A percentile compares a stretch with the other conserved stretches of the same genome.
Conservation (phyloP, 2,113 vertebrate genomes). For the Notothenia coriiceps region DNA sequence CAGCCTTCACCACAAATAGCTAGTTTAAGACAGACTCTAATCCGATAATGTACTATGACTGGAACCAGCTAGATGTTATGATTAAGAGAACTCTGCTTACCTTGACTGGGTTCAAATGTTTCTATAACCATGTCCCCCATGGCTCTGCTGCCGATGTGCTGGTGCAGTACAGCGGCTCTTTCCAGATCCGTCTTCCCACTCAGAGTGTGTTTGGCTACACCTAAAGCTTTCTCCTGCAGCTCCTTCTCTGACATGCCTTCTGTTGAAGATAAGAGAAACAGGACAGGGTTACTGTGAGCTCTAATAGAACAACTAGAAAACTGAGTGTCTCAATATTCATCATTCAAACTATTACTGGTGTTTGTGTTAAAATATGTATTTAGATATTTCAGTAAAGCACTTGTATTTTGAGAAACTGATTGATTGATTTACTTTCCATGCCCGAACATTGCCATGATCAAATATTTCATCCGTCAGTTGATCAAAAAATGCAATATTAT, state of each 20-base stretch:
- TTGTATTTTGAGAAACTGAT: too few relatives aligned
- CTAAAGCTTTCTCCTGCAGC: constrained; percentile 86
- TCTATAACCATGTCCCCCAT: constrained; percentile 99
- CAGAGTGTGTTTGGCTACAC: constrained; percentile 83
- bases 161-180: constrained; percentile 89
- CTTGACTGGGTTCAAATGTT: constrained; percentile 88
- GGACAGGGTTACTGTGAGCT: neutral
- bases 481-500: neutral
- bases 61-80: too few relatives aligned
- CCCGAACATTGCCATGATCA: too few relatives aligned
- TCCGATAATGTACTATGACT: neutral
- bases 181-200: constrained; percentile 91
- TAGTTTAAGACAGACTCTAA: neutral
- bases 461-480: neutral
- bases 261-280: constrained; percentile 62
- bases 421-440: too few relatives aligned
- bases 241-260: constrained; percentile 91
- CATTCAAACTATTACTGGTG: too few relatives aligned
- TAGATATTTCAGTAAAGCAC: too few relatives aligned
- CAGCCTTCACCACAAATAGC: neutral
- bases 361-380: too few relatives aligned
- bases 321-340: neutral
- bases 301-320: too few relatives aligned
- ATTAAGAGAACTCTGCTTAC: constrained; percentile 55
- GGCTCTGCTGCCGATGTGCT: constrained; percentile 94